Conservation (phyloP, 2,113 vertebrate genomes). For the Serinus canaria region DNA sequence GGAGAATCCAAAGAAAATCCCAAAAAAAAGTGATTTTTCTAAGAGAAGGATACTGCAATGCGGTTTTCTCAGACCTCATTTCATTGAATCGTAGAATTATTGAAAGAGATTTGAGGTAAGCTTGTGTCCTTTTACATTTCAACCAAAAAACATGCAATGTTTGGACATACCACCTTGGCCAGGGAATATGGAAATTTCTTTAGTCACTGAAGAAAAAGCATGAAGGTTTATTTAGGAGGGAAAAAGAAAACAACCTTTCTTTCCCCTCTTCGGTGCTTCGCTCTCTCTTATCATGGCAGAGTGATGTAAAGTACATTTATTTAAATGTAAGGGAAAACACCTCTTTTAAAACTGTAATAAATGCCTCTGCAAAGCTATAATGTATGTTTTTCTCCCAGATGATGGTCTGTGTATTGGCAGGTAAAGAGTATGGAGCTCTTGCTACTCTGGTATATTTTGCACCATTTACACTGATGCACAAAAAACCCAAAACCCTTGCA, state of each 20-base stretch:
- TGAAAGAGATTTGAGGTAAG: not conserved
- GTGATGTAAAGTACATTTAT: not conserved
- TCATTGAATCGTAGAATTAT: not conserved
- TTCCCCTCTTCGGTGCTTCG: not conserved
- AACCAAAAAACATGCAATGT: not conserved
- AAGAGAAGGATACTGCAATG: not conserved
- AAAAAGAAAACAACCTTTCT: not conserved
- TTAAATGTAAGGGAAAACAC: not conserved
- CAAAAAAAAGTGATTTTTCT: not conserved
- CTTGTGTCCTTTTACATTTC: not conserved
- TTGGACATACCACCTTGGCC: not conserved
- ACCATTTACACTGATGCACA: not conserved
- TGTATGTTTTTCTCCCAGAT: not conserved
- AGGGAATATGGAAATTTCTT: constrained; percentile 8
- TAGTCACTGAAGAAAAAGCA: constrained; percentile 3
- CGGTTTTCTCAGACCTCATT: not conserved
- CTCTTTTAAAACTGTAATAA: not conserved
- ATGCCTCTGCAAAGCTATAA: not conserved
- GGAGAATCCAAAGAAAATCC: not conserved
- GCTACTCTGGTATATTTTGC: not conserved
- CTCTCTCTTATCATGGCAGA: not conserved
- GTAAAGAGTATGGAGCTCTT: not conserved
- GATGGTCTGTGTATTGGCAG: not conserved
- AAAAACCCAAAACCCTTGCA: not conserved
- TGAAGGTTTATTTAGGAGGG: not conserved